A percentile compares a stretch with the other conserved stretches of the same genome.
These are phyloP conservation scores for Scytalopus superciliaris DNA, from an alignment of 2,113 vertebrate genomes.

Conservation along the genomic window DNA sequence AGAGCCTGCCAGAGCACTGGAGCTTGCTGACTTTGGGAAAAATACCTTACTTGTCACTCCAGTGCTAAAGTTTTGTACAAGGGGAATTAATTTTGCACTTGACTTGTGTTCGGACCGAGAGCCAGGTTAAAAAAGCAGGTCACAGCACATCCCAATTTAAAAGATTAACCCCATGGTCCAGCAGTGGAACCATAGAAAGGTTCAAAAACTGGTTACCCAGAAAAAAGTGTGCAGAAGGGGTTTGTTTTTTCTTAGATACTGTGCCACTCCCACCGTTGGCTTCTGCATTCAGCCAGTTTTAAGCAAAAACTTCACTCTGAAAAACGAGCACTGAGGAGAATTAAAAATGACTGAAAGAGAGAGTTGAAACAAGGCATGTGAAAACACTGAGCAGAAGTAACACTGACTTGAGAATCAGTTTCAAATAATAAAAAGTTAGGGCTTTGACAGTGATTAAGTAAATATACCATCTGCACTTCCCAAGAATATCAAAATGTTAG, in stretches of 20 bases:
- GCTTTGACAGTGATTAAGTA: slow-evolving; percentile 50
- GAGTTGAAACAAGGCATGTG: slow-evolving; percentile 16
- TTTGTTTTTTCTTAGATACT: neutral
- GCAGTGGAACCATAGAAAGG: neutral
- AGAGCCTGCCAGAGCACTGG: neutral
- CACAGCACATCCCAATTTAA: neutral
- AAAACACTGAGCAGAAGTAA: slow-evolving; percentile 39
- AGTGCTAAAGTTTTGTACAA: neutral
- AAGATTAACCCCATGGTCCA: neutral
- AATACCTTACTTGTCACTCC: neutral
- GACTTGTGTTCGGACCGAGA: neutral
- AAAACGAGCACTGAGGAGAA: neutral
- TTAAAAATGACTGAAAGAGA: neutral
- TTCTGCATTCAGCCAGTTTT: neutral
- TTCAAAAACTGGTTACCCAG: neutral
- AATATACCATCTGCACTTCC: slow-evolving; percentile 50
- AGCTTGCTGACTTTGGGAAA: neutral
- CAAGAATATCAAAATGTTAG: slow-evolving; percentile 51
- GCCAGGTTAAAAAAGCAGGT: neutral
- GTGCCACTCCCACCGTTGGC: neutral
- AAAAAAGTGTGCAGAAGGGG: neutral
- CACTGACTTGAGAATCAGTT: slow-evolving; percentile 35
- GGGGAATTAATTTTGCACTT: neutral
- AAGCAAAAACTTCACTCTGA: neutral
- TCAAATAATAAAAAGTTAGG: slow-evolving; percentile 41